These are phyloP conservation scores for Brachionus rubens DNA, from an alignment of 1,140 invertebrate genomes.

Conservation along the genomic window DNA sequence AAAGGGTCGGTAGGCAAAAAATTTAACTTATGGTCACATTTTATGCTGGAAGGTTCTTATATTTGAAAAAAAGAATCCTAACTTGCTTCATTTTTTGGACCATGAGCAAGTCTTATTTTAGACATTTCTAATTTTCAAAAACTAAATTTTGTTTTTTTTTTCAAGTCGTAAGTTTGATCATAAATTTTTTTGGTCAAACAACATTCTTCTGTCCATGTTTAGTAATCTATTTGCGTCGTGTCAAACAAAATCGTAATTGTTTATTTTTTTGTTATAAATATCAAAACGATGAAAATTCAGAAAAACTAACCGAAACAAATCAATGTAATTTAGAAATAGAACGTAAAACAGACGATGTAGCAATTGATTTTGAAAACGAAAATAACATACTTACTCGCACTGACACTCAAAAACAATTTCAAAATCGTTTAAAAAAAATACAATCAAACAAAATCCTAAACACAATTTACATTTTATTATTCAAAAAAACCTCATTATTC, in stretches of 20 bases:
- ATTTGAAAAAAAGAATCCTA: too few species aligned
- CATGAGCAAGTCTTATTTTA: too few species aligned
- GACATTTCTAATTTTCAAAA: neutral
- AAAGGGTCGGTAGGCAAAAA: too few species aligned
- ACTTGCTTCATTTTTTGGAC: too few species aligned
- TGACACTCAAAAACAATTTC: neutral
- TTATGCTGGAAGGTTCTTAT: too few species aligned
- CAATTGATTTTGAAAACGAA: neutral
- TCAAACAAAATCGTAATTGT: conserved; percentile 14
- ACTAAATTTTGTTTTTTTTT: neutral
- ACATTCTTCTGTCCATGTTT: conserved; percentile 45
- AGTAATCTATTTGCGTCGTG: conserved; percentile 19
- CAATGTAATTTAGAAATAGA: neutral
- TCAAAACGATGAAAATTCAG: neutral
- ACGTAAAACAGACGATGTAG: neutral
- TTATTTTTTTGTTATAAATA: conserved; percentile 4
- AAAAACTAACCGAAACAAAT: neutral
- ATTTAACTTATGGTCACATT: too few species aligned
- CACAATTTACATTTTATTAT: neutral
- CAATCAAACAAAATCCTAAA: neutral
- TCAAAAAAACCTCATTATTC: conserved; percentile 15
- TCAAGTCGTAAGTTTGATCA: conserved; percentile 14
- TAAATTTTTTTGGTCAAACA: conserved; percentile 26
- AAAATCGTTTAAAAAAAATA: conserved; percentile 27
- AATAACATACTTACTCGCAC: neutral